Base-by-base conservation (phyloP, 2,113 vertebrate genomes). In the Canis aureus region DNA sequence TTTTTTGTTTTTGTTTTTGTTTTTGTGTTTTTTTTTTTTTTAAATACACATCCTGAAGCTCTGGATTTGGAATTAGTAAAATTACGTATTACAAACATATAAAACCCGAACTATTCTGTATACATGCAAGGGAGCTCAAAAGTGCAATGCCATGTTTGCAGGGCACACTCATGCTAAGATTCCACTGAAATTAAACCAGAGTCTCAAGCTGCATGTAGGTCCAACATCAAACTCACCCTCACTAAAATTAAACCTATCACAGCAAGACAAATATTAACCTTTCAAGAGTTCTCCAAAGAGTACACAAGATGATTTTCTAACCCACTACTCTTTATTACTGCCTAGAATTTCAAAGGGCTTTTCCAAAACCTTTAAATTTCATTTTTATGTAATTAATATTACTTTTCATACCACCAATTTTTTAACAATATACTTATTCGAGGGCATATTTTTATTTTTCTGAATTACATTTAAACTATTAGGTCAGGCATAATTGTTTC, bases 11-110 rank as follows among this genome's bases (percentile, higher is more conserved):
- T 73, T 49, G 27, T 32, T 32, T 88, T 59, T 38, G 4, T 27
- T n/a, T 49, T 29, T 59, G 87, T 80, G 57, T 71, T 93, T 97
- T 29, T 16, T 84, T 87, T 64, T 60, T 83, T 89, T 85, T 51
- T 3, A 27, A 66, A 71, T 32, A 95, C 67, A 95, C 35, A 11
- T 74, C 89, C 87, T 53, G 20, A 9, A 93, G 86, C 93, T 95
- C 97, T 97, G 94, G 80, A 96, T 96, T 97, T 97, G 94, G 96
- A 97, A 96, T 71, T 15, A 57, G 32, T 93, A 97, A 97, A 97
- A 97, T 60, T 81, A 78, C 96, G 88, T 88, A 51, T 49, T 91
- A 5, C 22, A 97, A 91, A 78, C 22, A 86, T 80, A 83, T 71
- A 91, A 79, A 91, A 79, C 1, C 38, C 1, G 51, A 93, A 11